Evolutionary conservation across 2,113 vertebrate genomes (phyloP), one percentile per base, ranked within the genome.

Genomic region (Trochalopteron elliotii): DNA sequence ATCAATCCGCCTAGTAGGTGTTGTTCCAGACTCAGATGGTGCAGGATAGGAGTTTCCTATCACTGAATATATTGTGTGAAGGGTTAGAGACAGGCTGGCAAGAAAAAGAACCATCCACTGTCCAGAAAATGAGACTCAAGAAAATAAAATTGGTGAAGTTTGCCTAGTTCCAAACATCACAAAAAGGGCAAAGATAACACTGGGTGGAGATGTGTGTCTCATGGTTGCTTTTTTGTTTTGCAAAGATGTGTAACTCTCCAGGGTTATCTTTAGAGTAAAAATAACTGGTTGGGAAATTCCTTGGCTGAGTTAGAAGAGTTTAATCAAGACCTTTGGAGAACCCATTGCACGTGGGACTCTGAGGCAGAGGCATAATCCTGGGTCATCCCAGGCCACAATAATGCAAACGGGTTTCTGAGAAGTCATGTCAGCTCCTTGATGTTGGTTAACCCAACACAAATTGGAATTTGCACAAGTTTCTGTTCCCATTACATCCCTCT

Each of bases 201-300:
- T 64, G 95, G 90, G 79, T 83, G 85, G 90, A 93, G 86, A 86
- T 10, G 1, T 40, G 57, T 53, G 52, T 83, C 37, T 95, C 72
- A 17, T 81, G 80, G 57, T 60, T 81, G 52, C 59, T 55, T 81
- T 79, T 91, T 65, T 85, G 78, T 91, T 93, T 95, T 95, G 91
- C 74, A 86, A 87, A 82, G 59, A 85, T 77, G 42, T 85, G 0
- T 50, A 70, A 63, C 33, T 94, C 95, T 93, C 93, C 68, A 63
- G 95, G 74, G 96, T 28, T 83, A 92, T 78, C 85, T 88, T 93
- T 78, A 82, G 52, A 64, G 65, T 90, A 93, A 96, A 93, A 96
- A 81, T 93, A 93, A 87, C 76, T 56, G 61, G 44, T 96, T 96
- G 76, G 69, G 94, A 93, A 94, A 96, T 93, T 84, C 49, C 76